Evolutionary conservation across 2,888 invertebrate genomes (phyloP).

Genomic region (Noctua janthina): DNA sequence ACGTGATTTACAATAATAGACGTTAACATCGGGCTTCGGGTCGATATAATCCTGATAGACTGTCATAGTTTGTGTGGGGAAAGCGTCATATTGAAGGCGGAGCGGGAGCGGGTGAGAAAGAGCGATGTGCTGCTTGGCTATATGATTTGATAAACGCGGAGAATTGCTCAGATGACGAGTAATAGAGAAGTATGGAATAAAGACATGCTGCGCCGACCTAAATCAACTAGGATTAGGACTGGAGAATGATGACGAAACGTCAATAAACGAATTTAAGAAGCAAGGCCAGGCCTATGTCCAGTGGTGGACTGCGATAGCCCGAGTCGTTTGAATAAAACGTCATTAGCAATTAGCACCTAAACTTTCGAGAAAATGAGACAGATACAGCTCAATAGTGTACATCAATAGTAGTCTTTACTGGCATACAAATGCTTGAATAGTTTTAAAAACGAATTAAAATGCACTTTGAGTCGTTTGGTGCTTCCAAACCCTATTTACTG

Average conservation of each 20-base stretch:
- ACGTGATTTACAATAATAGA: slow-evolving; percentile 76
- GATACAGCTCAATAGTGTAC: not conserved
- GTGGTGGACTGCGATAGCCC: not conserved
- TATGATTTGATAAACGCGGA: not conserved
- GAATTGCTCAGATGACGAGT: not conserved
- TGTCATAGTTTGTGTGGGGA: slow-evolving; percentile 49
- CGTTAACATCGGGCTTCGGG: slow-evolving; percentile 62
- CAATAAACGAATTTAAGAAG: no score
- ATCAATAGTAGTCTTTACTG: not conserved
- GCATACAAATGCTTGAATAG: not conserved
- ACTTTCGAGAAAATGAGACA: not conserved
- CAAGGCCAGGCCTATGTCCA: no score
- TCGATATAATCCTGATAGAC: slow-evolving; percentile 71
- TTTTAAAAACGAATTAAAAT: not conserved
- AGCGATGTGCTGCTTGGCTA: not conserved
- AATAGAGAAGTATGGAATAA: not conserved
- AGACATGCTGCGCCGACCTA: not conserved
- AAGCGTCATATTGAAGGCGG: slow-evolving; percentile 1
- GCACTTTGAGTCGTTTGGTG: not conserved
- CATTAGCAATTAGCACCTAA: not conserved
- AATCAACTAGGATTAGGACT: not conserved
- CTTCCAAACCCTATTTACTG: not conserved
- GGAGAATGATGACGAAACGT: not conserved
- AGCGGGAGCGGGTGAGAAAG: slow-evolving; percentile 6
- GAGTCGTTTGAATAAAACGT: not conserved